Evolutionary conservation across 2,888 invertebrate species (phyloP).

Genomic region (Miltochrista miniata): DNA sequence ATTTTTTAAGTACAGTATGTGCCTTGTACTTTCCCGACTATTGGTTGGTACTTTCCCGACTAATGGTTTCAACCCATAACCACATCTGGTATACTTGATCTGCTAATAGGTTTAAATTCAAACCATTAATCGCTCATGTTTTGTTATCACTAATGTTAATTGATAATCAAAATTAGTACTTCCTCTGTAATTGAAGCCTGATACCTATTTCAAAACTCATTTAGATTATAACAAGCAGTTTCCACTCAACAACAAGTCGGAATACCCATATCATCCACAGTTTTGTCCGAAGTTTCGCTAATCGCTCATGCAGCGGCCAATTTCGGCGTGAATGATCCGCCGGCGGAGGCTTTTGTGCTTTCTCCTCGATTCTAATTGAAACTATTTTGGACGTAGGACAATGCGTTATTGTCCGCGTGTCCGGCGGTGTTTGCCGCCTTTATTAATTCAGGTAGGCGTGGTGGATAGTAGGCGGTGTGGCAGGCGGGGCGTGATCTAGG

Average conservation of each 20-base stretch:
- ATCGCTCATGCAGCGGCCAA: conserved; percentile 72
- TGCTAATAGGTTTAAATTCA: no score
- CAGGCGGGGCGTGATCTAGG: conserved; percentile 51
- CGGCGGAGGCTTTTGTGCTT: conserved; percentile 74
- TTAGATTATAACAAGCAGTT: conserved; percentile 33
- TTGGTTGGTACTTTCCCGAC: no score
- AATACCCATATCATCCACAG: conserved; percentile 22
- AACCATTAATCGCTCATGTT: no score
- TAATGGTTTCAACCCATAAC: no score
- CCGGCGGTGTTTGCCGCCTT: conserved; percentile 81
- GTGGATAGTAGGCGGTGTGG: conserved; percentile 58
- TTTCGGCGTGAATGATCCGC: conserved; percentile 71
- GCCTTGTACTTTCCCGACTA: no score
- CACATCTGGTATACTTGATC: no score
- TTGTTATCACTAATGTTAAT: no score
- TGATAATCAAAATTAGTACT: no score
- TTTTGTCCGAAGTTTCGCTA: conserved; percentile 52
- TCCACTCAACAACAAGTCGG: conserved; percentile 28
- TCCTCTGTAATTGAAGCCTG: no score
- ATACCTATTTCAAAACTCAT: conserved; percentile 6
- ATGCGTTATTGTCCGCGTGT: conserved; percentile 82
- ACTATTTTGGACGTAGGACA: conserved; percentile 82
- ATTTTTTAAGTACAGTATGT: no score
- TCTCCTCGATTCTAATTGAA: conserved; percentile 80
- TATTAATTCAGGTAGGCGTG: conserved; percentile 82